Evolutionary conservation across 2,888 invertebrate species (phyloP), one percentile per base, ranked within the genome.

Genomic region (Drosophila kambysellisi): DNA sequence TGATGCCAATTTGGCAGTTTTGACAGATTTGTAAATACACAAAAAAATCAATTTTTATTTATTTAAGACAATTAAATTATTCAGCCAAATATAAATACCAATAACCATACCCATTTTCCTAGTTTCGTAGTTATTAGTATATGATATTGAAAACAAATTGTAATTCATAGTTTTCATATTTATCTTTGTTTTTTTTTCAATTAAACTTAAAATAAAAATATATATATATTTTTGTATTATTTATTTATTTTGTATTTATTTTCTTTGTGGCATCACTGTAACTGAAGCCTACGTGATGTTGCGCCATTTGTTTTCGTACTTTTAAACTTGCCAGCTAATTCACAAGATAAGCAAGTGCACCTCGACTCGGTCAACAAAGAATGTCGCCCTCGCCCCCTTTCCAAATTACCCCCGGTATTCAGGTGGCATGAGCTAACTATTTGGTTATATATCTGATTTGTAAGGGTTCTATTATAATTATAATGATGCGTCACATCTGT

Each of bases 311-410:
- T 43, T 43, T 41, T 15, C 5, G 15, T 15, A 30, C n/a, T 15
- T 20, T 57, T 20, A 8, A 41, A 41, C 12, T 41, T 32, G 0
- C 11, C 0, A 7, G 20, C 11, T 17, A 32, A 43, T 20, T 43
- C 43, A 32, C 20, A 32, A 25, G 57, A 57, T 43, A 43, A 43
- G 15, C 57, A 32, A 41, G 57, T 43, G 57, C 20, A 39, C 5
- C 56, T 32, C 15, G 15, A 43, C n/a, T 39, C 29, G 56, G 30
- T 30, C 39, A 39, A 37, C 57, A 15, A 30, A 30, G 20, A 9
- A n/a, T 57, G 41, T 12, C 7, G 4, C 46, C 20, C 46, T n/a
- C 12, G 7, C 12, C 25, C 33, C 52, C 35, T 17, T 1, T 11
- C 17, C 17, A 12, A 41, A 30, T 56, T 56, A 12, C 35, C 30